Base-by-base conservation (phyloP, 2,888 invertebrate species). In the Orthosia gracilis region DNA sequence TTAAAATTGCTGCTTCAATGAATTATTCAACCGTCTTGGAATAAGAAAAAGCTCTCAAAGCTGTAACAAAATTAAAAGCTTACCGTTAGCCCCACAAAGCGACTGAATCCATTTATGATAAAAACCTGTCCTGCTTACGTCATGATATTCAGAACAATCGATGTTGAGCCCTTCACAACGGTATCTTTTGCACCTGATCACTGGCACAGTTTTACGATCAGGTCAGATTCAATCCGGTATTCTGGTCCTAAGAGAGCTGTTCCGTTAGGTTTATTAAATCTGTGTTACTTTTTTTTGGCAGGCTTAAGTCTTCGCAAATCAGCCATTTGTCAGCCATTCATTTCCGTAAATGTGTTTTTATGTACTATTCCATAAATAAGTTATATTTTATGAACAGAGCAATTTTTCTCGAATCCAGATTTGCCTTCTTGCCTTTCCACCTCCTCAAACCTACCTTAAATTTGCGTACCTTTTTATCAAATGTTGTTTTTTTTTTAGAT, bases 131-230 rank as follows among this genome's bases (percentile, higher is more conserved):
- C 64, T 45, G 17, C 13, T 58, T 31, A 45, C 31, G 47, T 68
- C 55, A 68, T 5, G 23, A 15, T 31, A 59, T 75, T 15, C 50
- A 75, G 58, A 80, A 69, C 62, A 63, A 81, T 81, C 66, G 17
- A 45, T 21, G 50, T 12, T 50, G 31, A 26, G 50, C 85, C 85
- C 85, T 84, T 67, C 59, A 64, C 59, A 84, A 81, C 80, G 76
- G 80, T 80, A 13, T 49, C 26, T 47, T 18, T 23, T 58, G 49
- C 40, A 80, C 52, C 18, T 69, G 85, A 58, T 66, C 11, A 7
- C 62, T 59, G 76, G 57, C 84, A 73, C 58, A 75, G 49, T 64
- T 52, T 40, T 68, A 50, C 21, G 13, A 40, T 52, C 65, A 57
- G 47, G 66, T 69, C 50, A n/a, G 4, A n/a, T 54, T 23, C 21